Conservation (phyloP, 1,140 invertebrate genomes). For the Phthorimaea operculella region DNA sequence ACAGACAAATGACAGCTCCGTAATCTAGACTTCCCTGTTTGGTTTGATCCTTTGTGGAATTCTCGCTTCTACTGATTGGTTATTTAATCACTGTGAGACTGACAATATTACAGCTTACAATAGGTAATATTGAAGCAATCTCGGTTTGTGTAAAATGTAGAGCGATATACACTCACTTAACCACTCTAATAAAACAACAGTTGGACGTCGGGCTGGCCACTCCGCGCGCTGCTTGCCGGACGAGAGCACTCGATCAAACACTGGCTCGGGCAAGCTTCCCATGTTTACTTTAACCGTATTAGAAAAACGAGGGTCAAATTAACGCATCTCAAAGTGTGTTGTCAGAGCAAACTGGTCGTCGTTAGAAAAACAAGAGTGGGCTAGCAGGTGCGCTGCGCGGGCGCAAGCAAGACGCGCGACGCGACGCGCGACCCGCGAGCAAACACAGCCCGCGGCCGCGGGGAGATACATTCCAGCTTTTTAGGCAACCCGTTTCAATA, state of each 20-base stretch:
- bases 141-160: too few species aligned
- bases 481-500: too few species aligned
- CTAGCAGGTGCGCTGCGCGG: constrained; percentile 30
- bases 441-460: not conserved
- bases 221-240: too few species aligned
- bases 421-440: not conserved
- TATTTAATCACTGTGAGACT: too few species aligned
- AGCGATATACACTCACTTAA: not conserved
- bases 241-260: too few species aligned
- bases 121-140: too few species aligned
- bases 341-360: constrained; percentile 29
- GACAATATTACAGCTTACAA: too few species aligned
- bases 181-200: not conserved
- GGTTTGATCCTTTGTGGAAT: too few species aligned
- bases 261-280: not conserved
- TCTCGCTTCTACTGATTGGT: too few species aligned
- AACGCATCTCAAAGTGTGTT: constrained; percentile 37
- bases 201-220: not conserved
- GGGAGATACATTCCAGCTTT: too few species aligned
- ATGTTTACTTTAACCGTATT: constrained; percentile 36
- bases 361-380: constrained; percentile 40
- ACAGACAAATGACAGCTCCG: too few species aligned
- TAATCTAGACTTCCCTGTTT: too few species aligned
- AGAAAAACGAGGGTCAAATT: constrained; percentile 41
- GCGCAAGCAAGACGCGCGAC: constrained; percentile 14